A percentile compares a stretch with the other conserved stretches of the same genome.
Conservation (phyloP, 2,888 invertebrate species). For the Diplolepis rosae region DNA sequence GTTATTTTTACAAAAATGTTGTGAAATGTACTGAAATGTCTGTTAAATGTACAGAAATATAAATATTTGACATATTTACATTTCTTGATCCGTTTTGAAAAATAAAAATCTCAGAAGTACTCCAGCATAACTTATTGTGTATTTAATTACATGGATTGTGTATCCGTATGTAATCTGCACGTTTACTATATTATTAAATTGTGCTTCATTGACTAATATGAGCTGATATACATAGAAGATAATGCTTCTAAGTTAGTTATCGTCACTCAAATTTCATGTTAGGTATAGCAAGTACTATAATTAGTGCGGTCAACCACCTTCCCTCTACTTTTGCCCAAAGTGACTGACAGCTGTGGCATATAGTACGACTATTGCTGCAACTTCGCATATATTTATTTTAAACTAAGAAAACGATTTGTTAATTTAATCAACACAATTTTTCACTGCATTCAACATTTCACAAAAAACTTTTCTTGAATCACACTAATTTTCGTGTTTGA, state of each 20-base stretch:
- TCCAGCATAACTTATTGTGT: too few relatives aligned
- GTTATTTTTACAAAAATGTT: too few relatives aligned
- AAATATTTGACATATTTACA: too few relatives aligned
- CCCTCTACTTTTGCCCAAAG: conserved; percentile 16
- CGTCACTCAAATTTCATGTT: conserved; percentile 28
- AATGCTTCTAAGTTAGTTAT: conserved; percentile 12
- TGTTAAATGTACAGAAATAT: too few relatives aligned
- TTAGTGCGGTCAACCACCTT: conserved; percentile 34
- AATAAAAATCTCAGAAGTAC: too few relatives aligned
- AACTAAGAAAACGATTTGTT: too few relatives aligned
- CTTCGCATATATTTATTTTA: neutral
- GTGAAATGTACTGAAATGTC: too few relatives aligned
- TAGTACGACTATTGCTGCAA: neutral
- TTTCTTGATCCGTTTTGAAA: too few relatives aligned
- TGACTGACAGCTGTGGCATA: conserved; percentile 12
- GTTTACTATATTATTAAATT: neutral
- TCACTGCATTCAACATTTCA: neutral
- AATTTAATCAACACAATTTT: too few relatives aligned
- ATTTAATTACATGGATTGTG: too few relatives aligned
- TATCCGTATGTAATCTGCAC: too few relatives aligned
- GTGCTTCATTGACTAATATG: neutral
- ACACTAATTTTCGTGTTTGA: neutral
- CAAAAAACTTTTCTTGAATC: neutral
- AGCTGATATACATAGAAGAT: neutral
- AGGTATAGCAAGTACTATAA: conserved; percentile 28